Base-by-base conservation (phyloP, 1,140 invertebrate genomes). In the Diorhabda elongata region DNA sequence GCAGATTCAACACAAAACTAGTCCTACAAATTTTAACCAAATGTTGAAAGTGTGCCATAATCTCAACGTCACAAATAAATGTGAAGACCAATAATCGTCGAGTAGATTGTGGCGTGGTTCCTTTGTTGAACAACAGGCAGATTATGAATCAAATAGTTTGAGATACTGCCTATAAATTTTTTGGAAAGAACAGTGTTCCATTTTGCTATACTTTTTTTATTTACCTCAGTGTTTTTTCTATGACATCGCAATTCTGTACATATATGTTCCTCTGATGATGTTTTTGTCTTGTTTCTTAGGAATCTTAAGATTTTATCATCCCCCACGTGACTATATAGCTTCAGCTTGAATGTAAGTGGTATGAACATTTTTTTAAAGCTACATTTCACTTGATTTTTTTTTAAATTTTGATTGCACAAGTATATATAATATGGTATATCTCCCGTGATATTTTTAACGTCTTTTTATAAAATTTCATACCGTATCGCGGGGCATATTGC, bases 131-230 rank as follows among this genome's bases (percentile, higher is more conserved):
- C 56, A n/a, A 63, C 8, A 44, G 58, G 63, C 56, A 65, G 58
- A 59, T 61, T 60, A 64, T 44, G 44, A 66, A 69, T 56, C 61
- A 64, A 69, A 65, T 61, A 42, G 42, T 60, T 67, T 68, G 72
- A 74, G 72, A 74, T 74, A 74, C 72, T 74, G 72, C 72, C 72
- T 74, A 70, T 56, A 42, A 66, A 71, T 69, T 69, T 68, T 64
- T 69, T 71, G 69, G 69, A 68, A 58, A 70, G 66, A 71, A 71
- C 69, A 73, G 72, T 73, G 72, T 73, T 73, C 72, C 69, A 71
- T 71, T 73, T 69, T 61, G 64, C 56, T 69, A 64, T 42, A n/a
- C 45, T 64, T 58, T 69, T 58, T 41, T 57, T 42, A 47, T 57
- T 56, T 61, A 9, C 44, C 26, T 60, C 41, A 8, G 43, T 67